A percentile compares a stretch with the other conserved stretches of the same genome.
These are phyloP conservation scores for Eriosoma lanigerum DNA, from an alignment of 1,140 invertebrate species.

Conservation along the genomic window DNA sequence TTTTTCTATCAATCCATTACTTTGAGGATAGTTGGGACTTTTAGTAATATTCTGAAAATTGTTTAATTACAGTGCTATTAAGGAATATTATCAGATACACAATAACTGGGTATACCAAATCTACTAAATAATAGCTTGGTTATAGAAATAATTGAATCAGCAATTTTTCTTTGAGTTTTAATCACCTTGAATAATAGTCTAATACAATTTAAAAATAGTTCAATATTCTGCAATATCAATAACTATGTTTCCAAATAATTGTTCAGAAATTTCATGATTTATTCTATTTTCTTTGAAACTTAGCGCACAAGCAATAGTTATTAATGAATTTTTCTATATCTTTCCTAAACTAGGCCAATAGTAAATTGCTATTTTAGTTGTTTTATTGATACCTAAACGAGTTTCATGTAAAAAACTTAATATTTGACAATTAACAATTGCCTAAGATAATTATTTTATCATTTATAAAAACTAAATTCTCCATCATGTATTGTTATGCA, in stretches of 20 bases:
- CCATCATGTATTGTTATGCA: not conserved
- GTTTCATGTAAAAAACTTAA: not conserved
- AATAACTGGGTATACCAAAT: not conserved
- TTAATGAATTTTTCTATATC: not conserved
- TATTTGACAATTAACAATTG: too few species aligned
- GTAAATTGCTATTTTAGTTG: too few species aligned
- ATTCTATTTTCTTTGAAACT: not conserved
- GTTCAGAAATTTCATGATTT: not conserved
- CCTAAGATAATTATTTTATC: not conserved
- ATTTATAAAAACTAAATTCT: not conserved
- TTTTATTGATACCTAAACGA: too few species aligned
- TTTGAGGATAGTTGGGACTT: not conserved
- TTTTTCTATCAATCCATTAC: not conserved
- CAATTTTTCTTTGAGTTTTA: too few species aligned
- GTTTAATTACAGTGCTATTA: not conserved
- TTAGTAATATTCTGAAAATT: not conserved
- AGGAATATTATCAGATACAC: not conserved
- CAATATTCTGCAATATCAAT: too few species aligned
- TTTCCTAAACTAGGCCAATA: not conserved
- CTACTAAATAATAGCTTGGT: too few species aligned
- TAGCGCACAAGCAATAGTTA: not conserved
- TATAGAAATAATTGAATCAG: too few species aligned
- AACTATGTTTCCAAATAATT: not conserved
- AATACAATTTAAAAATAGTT: too few species aligned
- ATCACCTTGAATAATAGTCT: too few species aligned